These are phyloP conservation scores for Botia almorhae DNA, from an alignment of 2,797 vertebrate genomes.

Conservation along the genomic window DNA sequence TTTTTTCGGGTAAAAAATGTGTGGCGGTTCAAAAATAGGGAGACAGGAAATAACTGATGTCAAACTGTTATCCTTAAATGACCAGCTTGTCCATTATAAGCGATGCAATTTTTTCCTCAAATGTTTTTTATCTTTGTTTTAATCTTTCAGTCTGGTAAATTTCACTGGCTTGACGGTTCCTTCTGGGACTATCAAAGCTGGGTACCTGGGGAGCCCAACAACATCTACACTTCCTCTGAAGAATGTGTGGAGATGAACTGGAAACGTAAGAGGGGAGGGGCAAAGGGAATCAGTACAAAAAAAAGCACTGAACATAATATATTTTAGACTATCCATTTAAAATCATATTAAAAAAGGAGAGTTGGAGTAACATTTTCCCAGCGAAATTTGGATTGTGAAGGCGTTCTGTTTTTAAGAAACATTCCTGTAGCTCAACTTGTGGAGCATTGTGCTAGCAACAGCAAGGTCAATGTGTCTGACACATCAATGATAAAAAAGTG, in stretches of 20 bases:
- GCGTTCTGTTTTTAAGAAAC: too few species aligned
- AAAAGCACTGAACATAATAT: too few species aligned
- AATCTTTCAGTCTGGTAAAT: slow-evolving; percentile 4
- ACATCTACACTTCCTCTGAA: not conserved
- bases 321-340: too few species aligned
- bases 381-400: too few species aligned
- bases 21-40: not conserved
- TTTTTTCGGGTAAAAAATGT: slow-evolving; percentile 14
- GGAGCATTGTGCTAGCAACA: too few species aligned
- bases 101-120: not conserved
- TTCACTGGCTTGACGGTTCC: slow-evolving; percentile 16
- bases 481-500: too few species aligned
- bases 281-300: not conserved
- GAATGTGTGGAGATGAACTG: not conserved
- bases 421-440: too few species aligned
- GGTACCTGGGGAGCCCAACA: not conserved
- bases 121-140: too few species aligned
- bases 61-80: not conserved
- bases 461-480: too few species aligned
- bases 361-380: too few species aligned
- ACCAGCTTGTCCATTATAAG: too few species aligned
- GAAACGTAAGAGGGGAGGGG: not conserved
- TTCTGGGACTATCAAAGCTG: slow-evolving; percentile 4
- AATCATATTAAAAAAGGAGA: too few species aligned
- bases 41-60: not conserved